Base-by-base conservation (phyloP, 2,797 vertebrate species). In the Molossus molossus region DNA sequence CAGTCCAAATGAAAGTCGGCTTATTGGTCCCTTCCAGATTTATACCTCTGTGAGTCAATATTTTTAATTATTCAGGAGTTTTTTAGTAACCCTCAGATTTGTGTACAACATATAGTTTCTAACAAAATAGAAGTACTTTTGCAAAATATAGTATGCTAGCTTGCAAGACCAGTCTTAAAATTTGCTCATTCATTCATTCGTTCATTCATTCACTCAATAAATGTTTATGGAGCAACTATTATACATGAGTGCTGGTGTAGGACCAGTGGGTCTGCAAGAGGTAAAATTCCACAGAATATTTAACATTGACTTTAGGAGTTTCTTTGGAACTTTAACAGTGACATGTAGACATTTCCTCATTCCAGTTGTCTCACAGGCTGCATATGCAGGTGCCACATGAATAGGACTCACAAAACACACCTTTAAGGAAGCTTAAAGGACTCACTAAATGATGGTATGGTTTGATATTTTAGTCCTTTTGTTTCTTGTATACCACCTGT, bases 381-480 rank as follows among this genome's bases (percentile, higher is more conserved):
- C 14, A 76, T 50, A 6, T 50, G 67, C 53, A 94, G 82, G 62
- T 79, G 14, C 3, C 62, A 75, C 21, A 5, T 55, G 33, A 77
- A 23, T 15, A 58, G 27, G 21, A 21, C 40, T 90, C 40, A 48
- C 4, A 84, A 94, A 90, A 40, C 3, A 64, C 62, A 77, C 6
- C 76, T 9, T 83, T 25, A 73, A 91, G 87, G 33, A 62, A 45
- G 20, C 25, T 92, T 79, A 80, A 77, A 55, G 14, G 4, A 92
- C 82, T 93, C 21, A 86, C 53, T 83, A 84, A 92, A n/a, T 73
- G 76, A 91, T 11, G 40, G 3, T 37, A 1, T 21, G 27, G 23
- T 55, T 92, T 90, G 57, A 55, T 92, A 83, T 89, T 93, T 93
- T 57, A 76, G 64, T 90, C n/a, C 15, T 93, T 37, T 13, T 70